Evolutionary conservation across 2,113 vertebrate species (phyloP).

Genomic region (Pithys albifrons): DNA sequence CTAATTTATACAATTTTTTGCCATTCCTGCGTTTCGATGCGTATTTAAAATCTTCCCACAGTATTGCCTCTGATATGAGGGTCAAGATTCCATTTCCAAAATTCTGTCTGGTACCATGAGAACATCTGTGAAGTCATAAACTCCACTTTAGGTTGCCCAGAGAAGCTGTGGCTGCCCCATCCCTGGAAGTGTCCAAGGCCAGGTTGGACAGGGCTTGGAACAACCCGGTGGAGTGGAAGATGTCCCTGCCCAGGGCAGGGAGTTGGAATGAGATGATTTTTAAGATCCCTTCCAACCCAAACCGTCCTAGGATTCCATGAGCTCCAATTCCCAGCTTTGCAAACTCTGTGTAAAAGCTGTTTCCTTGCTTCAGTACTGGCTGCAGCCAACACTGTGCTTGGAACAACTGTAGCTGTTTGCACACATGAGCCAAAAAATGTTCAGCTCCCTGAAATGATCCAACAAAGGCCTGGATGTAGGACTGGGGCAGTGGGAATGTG

Average conservation of each 20-base stretch:
- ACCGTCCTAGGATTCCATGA: not conserved
- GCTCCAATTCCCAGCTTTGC: not conserved
- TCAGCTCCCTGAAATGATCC: not conserved
- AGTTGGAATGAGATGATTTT: not conserved
- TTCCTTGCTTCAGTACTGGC: not conserved
- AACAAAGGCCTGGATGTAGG: not conserved
- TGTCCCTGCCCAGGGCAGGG: not conserved
- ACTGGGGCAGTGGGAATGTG: not conserved
- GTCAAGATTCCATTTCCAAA: not conserved
- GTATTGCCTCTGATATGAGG: not conserved
- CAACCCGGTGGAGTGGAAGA: not conserved
- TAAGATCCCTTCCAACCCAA: not conserved
- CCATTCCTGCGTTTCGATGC: not conserved
- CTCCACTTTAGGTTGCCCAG: not conserved
- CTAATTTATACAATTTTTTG: not conserved
- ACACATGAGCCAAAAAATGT: not conserved
- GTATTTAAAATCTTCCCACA: accelerated
- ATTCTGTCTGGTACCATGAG: not conserved
- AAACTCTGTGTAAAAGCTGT: not conserved
- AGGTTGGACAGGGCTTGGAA: not conserved
- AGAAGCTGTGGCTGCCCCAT: not conserved
- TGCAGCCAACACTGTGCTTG: not conserved
- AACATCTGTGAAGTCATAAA: not conserved
- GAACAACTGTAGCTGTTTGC: slow-evolving; percentile 1
- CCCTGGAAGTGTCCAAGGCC: not conserved